Percentiles rank a stretch among this genome's conserved stretches.
Evolutionary conservation across 2,797 vertebrate species (phyloP).

Genomic region (Neosilurus mollespiculum): DNA sequence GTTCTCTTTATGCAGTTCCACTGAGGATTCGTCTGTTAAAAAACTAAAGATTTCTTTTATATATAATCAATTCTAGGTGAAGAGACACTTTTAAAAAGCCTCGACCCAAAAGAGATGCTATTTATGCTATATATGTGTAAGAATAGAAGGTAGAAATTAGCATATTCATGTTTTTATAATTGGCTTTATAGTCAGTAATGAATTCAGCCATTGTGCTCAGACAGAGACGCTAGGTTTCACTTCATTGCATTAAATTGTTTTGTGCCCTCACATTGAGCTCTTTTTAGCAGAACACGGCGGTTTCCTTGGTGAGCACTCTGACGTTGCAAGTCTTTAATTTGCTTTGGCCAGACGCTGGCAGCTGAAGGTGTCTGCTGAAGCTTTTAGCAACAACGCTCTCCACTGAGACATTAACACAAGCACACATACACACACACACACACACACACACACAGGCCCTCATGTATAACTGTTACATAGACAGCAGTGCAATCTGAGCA

Average conservation of each 20-base stretch:
- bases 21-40: not conserved
- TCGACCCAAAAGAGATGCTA: not conserved
- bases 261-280: not conserved
- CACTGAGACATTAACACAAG: constrained; percentile 17
- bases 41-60: constrained; percentile 2
- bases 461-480: no score
- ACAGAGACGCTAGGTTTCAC: not conserved
- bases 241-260: not conserved
- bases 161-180: not conserved
- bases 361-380: constrained; percentile 62
- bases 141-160: not conserved
- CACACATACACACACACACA: not conserved
- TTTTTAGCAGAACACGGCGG: constrained; percentile 51
- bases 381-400: constrained; percentile 46
- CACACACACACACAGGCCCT: not conserved
- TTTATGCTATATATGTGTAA: not conserved
- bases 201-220: not conserved
- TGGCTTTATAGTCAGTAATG: not conserved
- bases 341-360: constrained; percentile 61
- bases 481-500: no score
- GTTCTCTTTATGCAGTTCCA: constrained; percentile 58
- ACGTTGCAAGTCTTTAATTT: constrained; percentile 67
- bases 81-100: not conserved
- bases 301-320: constrained; percentile 65
- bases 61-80: not conserved